Evolutionary conservation across 2,888 invertebrate genomes (phyloP).

Genomic region (Drosophila barbarae): DNA sequence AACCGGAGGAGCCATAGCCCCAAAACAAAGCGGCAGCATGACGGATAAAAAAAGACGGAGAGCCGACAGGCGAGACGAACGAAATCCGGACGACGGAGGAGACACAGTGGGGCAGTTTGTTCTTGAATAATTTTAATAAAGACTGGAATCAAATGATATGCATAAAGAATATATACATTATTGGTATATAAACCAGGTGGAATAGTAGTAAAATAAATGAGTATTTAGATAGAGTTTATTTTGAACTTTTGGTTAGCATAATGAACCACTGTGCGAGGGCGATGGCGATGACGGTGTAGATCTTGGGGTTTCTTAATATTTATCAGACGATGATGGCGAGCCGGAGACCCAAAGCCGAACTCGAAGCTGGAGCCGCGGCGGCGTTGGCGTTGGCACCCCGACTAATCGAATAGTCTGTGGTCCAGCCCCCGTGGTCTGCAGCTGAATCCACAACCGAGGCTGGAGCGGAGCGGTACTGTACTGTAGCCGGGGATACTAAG

Average conservation of each 20-base stretch:
- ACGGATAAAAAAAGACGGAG: constrained; percentile 49
- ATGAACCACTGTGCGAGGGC: constrained; percentile 24
- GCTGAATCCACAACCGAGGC: constrained; percentile 13
- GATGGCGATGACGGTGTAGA: constrained; percentile 66
- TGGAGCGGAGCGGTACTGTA: constrained; percentile 5
- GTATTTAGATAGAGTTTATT: neutral
- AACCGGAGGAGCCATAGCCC: constrained; percentile 48
- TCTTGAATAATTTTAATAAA: neutral
- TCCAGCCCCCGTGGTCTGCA: constrained; percentile 56
- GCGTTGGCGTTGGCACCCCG: constrained; percentile 63
- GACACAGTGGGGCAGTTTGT: neutral
- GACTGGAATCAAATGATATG: neutral
- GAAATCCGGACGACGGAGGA: constrained; percentile 26
- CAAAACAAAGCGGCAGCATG: constrained; percentile 50
- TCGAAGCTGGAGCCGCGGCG: constrained; percentile 13
- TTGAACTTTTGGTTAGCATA: too few relatives aligned
- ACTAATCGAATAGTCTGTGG: constrained; percentile 68
- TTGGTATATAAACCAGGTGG: neutral
- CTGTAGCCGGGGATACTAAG: neutral
- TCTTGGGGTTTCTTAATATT: constrained; percentile 66
- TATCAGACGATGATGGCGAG: constrained; percentile 64
- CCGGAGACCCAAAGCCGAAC: constrained; percentile 42
- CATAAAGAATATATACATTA: neutral
- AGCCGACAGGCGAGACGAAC: constrained; percentile 49
- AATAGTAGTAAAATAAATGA: neutral